Evolutionary conservation across 2,797 vertebrate genomes (phyloP).

Genomic region (Mus caroli): DNA sequence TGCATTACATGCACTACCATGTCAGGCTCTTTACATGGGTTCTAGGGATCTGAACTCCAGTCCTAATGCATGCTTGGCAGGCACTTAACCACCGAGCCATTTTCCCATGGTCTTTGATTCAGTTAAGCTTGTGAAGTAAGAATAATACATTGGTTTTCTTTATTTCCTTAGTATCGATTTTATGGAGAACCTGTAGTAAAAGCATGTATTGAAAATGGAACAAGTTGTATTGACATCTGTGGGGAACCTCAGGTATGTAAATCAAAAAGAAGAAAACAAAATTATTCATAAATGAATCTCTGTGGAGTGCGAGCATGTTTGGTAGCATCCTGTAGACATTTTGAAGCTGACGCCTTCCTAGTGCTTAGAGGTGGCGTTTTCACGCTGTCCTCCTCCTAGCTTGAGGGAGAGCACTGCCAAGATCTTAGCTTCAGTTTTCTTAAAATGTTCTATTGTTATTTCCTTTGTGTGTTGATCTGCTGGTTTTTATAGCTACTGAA

Average conservation of each 20-base stretch:
- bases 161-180: conserved; percentile 92
- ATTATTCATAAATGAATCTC: not conserved
- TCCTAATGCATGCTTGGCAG: not conserved
- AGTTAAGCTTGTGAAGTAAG: conserved; percentile 22
- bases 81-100: not conserved
- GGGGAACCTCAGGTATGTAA: conserved; percentile 96
- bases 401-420: not conserved
- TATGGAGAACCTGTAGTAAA: conserved; percentile 95
- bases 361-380: not conserved
- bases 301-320: not conserved
- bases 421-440: not conserved
- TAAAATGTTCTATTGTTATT: not conserved
- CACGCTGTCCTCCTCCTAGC: not conserved
- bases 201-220: conserved; percentile 96
- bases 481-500: conserved; percentile 22
- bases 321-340: not conserved
- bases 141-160: conserved; percentile 55
- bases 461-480: not conserved
- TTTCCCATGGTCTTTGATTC: not conserved
- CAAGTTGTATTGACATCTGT: conserved; percentile 95
- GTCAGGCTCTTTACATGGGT: not conserved
- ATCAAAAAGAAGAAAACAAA: not conserved
- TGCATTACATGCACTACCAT: not conserved
- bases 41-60: not conserved
- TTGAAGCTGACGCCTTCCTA: not conserved